Evolutionary conservation across 2,797 vertebrate genomes (phyloP).

Genomic region (Onychomys torridus): DNA sequence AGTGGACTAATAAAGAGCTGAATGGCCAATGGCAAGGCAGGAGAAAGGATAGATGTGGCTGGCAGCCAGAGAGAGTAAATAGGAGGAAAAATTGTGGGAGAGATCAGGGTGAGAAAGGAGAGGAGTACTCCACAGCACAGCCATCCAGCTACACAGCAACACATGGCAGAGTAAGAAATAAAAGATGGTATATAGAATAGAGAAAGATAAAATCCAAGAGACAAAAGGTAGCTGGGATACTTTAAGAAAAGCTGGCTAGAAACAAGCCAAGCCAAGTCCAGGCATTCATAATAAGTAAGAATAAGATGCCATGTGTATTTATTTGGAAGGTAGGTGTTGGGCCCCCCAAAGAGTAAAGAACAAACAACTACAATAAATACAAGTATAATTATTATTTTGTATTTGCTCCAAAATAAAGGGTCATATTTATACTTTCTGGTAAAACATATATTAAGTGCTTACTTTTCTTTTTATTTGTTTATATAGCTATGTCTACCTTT

Average conservation of each 20-base stretch:
- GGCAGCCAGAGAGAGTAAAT: neutral
- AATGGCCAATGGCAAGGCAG: no score
- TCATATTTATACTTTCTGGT: neutral
- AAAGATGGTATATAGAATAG: neutral
- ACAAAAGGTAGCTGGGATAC: neutral
- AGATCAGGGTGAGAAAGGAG: neutral
- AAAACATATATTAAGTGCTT: neutral
- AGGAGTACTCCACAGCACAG: neutral
- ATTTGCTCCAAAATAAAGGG: neutral
- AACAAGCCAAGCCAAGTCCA: neutral
- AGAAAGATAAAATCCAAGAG: neutral
- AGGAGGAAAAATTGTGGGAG: neutral
- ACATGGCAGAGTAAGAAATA: neutral
- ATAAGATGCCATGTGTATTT: neutral
- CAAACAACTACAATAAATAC: neutral
- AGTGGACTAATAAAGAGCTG: no score
- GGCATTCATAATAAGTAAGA: neutral
- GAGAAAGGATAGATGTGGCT: neutral
- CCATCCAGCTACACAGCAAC: neutral
- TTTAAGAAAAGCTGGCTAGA: neutral
- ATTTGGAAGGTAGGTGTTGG: neutral
- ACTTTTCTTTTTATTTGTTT: neutral
- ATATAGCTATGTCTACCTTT: neutral
- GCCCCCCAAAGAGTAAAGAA: neutral
- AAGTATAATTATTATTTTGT: neutral